Base-by-base conservation (phyloP, 2,888 invertebrate species). In the Dolichomitus sp. region DNA sequence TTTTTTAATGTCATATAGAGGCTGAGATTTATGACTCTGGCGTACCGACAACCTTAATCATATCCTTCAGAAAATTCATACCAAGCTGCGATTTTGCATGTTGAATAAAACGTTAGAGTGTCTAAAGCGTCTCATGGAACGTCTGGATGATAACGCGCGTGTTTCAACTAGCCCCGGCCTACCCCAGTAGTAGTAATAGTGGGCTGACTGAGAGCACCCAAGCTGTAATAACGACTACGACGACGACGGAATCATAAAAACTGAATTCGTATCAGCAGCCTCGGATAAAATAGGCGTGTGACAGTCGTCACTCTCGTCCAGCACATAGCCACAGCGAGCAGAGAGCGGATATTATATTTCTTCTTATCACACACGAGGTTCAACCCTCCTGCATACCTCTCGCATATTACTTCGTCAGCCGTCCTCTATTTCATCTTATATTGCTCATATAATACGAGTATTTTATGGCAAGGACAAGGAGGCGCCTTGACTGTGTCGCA, bases 391-490 rank as follows among this genome's bases (percentile, higher is more conserved):
- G 54, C 54, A 54, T 57, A 66, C 54, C 75, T 45, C 42, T 73
- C 61, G 57, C 66, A 33, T 59, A 33, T 37, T 37, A 37, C 37
- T 61, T 12, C 61, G 17, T 61, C 19, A 59, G 37, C 27, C 48
- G 33, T 37, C 76, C 68, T 37, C 76, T 77, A 77, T 77, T 69
- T 77, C 76, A 69, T 37, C 59, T 77, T 69, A 77, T 77, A 77
- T 77, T 48, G 59, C 68, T 69, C 76, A 69, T 77, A 69, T 69
- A 59, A 68, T 57, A 54, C 74, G 33, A 33, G 69, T 77, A 50
- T 77, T 77, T 77, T 69, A 77, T 69, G 61, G 40, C 59, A 50
- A 61, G 37, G 48, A 61, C 61, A 33, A 74, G 52, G 45, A 65
- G 48, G 19, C 59, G 23, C 45, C 30, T 69, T 40, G 30, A 14